A percentile compares a stretch with the other conserved stretches of the same genome.
These are phyloP conservation scores for Podabrus alpinus DNA, from an alignment of 2,888 invertebrate genomes.

Conservation along the genomic window DNA sequence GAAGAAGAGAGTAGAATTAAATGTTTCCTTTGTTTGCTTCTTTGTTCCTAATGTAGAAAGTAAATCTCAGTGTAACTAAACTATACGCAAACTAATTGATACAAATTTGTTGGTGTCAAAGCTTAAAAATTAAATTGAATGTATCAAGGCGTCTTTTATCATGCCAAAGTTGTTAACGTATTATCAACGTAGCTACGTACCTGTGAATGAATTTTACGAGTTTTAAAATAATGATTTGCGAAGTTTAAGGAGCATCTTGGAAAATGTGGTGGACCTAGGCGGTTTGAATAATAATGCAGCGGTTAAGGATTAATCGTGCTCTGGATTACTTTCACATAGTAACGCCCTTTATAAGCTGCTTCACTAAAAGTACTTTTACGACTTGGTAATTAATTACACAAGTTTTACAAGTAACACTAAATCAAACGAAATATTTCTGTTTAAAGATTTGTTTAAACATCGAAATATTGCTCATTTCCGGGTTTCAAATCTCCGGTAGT, in stretches of 20 bases:
- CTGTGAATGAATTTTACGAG: slow-evolving; percentile 4
- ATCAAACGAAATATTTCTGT: not conserved
- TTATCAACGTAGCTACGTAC: not conserved
- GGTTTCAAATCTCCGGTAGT: not conserved
- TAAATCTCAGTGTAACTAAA: not conserved
- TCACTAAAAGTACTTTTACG: slow-evolving; percentile 15
- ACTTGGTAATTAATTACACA: slow-evolving; percentile 12
- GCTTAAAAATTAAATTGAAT: not conserved
- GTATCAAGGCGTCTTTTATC: not conserved
- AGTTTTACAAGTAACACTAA: not conserved
- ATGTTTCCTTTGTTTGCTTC: not conserved
- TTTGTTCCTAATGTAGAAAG: not conserved
- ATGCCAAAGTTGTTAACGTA: not conserved
- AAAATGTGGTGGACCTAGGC: slow-evolving; percentile 8
- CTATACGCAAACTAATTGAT: not conserved
- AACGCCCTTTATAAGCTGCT: slow-evolving; percentile 10
- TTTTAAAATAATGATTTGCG: slow-evolving; percentile 3
- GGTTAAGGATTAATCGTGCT: slow-evolving; percentile 16
- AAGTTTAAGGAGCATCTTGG: slow-evolving; percentile 5
- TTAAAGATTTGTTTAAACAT: not conserved
- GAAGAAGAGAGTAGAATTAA: not conserved
- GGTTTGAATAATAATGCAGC: slow-evolving; percentile 25
- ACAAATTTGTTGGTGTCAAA: not conserved
- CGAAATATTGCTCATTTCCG: not conserved
- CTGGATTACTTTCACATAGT: slow-evolving; percentile 5